Evolutionary conservation across 1,140 invertebrate genomes (phyloP).

Genomic region (Neodiprion virginianus): DNA sequence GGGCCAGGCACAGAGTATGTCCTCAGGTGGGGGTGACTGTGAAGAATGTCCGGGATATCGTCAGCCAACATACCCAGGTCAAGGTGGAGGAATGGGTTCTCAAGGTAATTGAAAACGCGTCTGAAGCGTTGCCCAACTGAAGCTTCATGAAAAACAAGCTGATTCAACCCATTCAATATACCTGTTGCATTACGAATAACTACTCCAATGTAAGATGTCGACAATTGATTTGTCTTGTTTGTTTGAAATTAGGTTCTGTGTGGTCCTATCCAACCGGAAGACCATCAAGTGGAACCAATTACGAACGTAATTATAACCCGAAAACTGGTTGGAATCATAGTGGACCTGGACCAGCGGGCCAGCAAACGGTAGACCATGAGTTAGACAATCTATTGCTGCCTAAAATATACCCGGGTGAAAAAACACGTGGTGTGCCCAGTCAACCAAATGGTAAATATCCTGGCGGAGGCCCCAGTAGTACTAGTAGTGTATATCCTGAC

Average conservation of each 20-base stretch:
- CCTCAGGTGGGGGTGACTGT: constrained; percentile 53
- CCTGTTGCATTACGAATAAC: too few relatives aligned
- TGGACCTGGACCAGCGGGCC: constrained; percentile 4
- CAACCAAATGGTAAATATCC: constrained; percentile 10
- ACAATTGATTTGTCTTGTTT: constrained; percentile 18
- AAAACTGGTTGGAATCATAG: background rate
- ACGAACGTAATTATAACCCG: too few relatives aligned
- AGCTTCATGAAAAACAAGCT: too few relatives aligned
- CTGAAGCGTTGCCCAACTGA: too few relatives aligned
- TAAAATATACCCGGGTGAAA: constrained; percentile 10
- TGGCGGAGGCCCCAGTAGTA: constrained; percentile 2
- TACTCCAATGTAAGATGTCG: constrained; percentile 18
- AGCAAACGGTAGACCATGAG: constrained; percentile 16
- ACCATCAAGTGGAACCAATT: background rate
- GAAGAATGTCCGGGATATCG: constrained; percentile 52
- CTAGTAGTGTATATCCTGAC: background rate
- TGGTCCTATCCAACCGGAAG: constrained; percentile 18
- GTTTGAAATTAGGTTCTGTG: background rate
- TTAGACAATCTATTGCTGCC: constrained; percentile 17
- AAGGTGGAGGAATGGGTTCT: background rate
- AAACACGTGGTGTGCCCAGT: constrained; percentile 22
- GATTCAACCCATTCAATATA: too few relatives aligned
- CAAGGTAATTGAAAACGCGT: background rate
- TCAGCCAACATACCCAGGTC: background rate
- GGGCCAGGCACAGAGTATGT: constrained; percentile 81